These are phyloP conservation scores for Dicrurus megarhynchus DNA, from an alignment of 2,113 vertebrate genomes.

Conservation along the genomic window DNA sequence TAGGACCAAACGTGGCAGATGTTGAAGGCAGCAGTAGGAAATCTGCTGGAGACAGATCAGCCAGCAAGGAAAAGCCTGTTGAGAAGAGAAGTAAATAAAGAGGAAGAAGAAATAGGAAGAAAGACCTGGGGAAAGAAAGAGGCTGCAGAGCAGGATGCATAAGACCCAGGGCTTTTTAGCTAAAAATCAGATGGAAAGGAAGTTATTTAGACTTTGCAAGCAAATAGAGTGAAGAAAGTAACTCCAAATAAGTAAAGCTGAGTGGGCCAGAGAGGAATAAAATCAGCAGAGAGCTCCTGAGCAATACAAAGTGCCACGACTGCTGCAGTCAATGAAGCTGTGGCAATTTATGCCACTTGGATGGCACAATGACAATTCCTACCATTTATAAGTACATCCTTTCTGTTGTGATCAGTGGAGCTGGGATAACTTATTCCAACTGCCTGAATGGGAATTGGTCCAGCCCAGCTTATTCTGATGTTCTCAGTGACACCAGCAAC, in stretches of 20 bases:
- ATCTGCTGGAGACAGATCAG: not conserved
- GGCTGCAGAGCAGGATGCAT: not conserved
- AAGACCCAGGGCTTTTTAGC: conserved; percentile 10
- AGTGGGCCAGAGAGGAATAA: conserved; percentile 37
- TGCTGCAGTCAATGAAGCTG: conserved; percentile 18
- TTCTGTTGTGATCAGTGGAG: not conserved
- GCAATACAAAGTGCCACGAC: not conserved
- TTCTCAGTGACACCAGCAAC: not conserved
- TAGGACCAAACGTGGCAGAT: not conserved
- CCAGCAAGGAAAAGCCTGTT: not conserved
- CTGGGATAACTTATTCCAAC: not conserved
- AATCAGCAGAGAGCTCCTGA: not conserved
- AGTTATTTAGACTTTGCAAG: conserved; percentile 19
- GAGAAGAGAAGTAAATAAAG: not conserved
- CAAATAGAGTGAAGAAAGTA: conserved; percentile 12
- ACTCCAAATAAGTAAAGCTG: conserved; percentile 30
- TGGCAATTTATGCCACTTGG: not conserved
- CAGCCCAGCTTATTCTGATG: not conserved
- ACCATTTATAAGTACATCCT: not conserved
- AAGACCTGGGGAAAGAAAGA: not conserved
- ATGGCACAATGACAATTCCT: not conserved
- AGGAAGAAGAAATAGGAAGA: not conserved
- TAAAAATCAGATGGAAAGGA: conserved; percentile 10
- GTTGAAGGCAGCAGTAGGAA: not conserved
- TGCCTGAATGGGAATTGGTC: not conserved